Evolutionary conservation across 2,888 invertebrate species (phyloP), one percentile per base, ranked within the genome.

Genomic region (Eudasyphora cyanicolor): DNA sequence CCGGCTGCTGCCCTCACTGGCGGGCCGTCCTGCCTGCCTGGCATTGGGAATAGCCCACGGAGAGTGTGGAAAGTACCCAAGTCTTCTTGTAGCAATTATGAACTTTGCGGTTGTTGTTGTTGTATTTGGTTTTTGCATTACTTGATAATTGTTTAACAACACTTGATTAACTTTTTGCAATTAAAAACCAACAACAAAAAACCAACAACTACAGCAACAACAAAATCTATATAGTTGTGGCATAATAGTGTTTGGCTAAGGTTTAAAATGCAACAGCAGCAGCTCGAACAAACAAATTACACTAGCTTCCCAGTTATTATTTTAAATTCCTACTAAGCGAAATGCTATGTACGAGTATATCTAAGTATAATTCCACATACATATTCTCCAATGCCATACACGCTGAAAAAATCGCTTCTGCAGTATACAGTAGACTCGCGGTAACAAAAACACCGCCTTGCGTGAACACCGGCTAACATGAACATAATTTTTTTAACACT

Each of bases 151-250:
- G 78, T 81, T 84, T 84, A 81, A 84, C 84, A 84, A 74, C 84
- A 84, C 81, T 84, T 84, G 81, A 84, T 84, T 84, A 84, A 84
- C 84, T 84, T 84, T 67, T 84, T 81, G 76, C 81, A 84, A 84
- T 81, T 84, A 84, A 78, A 79, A 60, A 71, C 21, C 64, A 21
- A 77, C 24, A 70, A 49, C 60, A 24, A 67, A n/a, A n/a, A 73
- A 67, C 32, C 69, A 54, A 62, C 45, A 74, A 57, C 21, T 12
- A 3, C 67, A 29, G n/a, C 42, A 21, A 67, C 35, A 67, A 14
- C 21, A n/a, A n/a, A n/a, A 42, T 24, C 42, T 14, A 62, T 62
- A 14, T 35, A 42, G 67, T 67, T 67, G 21, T 42, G 35, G 35
- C 35, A 67, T 67, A 67, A 67, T 67, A 21, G 67, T 67, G 62